Percentiles rank a stretch among this genome's conserved stretches.
Conservation (phyloP, 2,797 vertebrate genomes). For the Lepilemur septentrionalis region DNA sequence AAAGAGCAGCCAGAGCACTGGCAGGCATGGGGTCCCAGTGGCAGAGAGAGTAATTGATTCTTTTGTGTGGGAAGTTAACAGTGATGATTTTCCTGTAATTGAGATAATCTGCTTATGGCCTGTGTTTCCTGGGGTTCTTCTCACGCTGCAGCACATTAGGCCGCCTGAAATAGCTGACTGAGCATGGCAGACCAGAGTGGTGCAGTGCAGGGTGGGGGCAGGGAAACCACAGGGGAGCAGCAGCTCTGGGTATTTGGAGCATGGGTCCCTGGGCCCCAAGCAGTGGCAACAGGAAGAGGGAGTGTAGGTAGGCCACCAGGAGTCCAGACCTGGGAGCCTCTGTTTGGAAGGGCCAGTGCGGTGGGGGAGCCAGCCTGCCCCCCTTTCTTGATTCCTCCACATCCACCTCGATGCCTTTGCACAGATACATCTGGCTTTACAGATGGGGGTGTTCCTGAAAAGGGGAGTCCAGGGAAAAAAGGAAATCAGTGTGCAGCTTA, state of each 20-base stretch:
- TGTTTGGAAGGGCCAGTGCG: background rate
- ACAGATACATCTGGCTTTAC: background rate
- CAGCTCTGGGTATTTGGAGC: background rate
- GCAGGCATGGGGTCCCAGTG: background rate
- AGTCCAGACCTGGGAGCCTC: background rate
- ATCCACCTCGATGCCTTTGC: background rate
- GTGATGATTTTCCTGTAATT: too few species aligned
- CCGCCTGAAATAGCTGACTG: accelerated
- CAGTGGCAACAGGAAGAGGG: background rate
- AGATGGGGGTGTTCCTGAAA: background rate
- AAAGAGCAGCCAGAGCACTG: background rate
- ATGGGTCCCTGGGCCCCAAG: background rate
- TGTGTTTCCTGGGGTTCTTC: background rate
- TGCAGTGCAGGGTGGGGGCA: background rate
- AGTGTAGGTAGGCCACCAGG: background rate
- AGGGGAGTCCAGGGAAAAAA: background rate
- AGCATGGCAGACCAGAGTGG: background rate
- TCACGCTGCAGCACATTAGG: accelerated
- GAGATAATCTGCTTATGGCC: background rate
- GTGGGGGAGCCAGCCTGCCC: background rate
- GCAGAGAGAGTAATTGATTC: background rate
- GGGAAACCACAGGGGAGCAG: background rate
- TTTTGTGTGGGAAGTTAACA: background rate
- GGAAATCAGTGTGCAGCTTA: background rate
- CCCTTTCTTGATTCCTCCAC: background rate